Percentiles rank a stretch among this genome's conserved stretches.
Evolutionary conservation across 2,888 invertebrate genomes (phyloP).

Genomic region (Chloroclysta siterata): DNA sequence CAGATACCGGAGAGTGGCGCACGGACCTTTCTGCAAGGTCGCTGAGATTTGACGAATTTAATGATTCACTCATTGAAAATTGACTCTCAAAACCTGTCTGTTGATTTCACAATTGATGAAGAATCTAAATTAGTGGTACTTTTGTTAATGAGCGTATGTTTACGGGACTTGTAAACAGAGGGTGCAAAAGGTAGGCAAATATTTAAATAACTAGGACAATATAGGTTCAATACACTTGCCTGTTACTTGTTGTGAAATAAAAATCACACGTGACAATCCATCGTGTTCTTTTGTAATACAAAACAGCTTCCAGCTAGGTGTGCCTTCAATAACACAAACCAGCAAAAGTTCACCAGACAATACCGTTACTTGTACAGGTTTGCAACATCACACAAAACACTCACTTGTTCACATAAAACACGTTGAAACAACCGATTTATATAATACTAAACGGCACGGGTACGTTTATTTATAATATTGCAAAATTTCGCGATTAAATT

Average conservation of each 20-base stretch:
- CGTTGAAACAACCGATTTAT: not conserved
- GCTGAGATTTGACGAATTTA: constrained; percentile 48
- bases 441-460: not conserved
- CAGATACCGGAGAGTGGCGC: constrained; percentile 63
- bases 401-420: constrained; percentile 41
- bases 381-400: constrained; percentile 45
- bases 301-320: constrained; percentile 67
- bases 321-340: constrained; percentile 66
- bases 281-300: constrained; percentile 60
- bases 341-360: constrained; percentile 61
- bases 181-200: not conserved
- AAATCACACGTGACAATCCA: constrained; percentile 63
- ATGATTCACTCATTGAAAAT: constrained; percentile 37
- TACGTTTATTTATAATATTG: constrained; percentile 3
- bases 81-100: constrained; percentile 34
- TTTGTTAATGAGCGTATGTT: not conserved
- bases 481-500: constrained; percentile 26
- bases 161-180: constrained; percentile 9
- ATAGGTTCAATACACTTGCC: constrained; percentile 29
- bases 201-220: not conserved
- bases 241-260: constrained; percentile 38
- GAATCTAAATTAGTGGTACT: constrained; percentile 11
- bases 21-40: constrained; percentile 74
- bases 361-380: constrained; percentile 45
- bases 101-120: constrained; percentile 11